Evolutionary conservation across 2,888 invertebrate species (phyloP), one percentile per base, ranked within the genome.

Genomic region (Dryomyza anilis): DNA sequence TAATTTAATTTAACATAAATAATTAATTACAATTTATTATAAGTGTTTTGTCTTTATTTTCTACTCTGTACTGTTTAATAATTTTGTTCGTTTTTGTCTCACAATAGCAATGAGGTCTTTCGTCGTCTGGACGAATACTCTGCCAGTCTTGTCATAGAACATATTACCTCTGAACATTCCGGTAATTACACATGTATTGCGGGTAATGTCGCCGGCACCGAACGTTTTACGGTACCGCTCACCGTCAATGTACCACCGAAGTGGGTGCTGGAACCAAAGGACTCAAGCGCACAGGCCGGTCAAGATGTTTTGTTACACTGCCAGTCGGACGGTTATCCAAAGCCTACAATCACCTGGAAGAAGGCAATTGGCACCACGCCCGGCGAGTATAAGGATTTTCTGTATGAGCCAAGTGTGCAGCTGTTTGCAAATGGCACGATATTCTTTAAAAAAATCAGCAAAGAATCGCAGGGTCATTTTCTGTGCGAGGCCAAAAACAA

Each of bases 171-270:
- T 30, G 87, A 90, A 59, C 94, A 95, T 81, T 93, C 91, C 74
- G 95, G 96, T 77, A 95, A 94, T 84, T 94, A 94, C 80, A 94
- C 94, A n/a, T 95, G 95, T 83, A 90, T 93, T 61, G 94, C 94
- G n/a, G 79, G 81, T 71, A 95, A 95, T 84, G 88, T 93, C 25
- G 95, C 95, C 14, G 94, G 93, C 12, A 87, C 88, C 4, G 92
- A 92, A 76, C 86, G 88, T 68, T 91, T 90, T 76, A 89, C 91
- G 8, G 91, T 93, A 63, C 91, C 92, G 27, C 86, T 93, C 4
- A 92, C 92, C 16, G 93, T 93, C 16, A 93, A 93, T 83, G 93
- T 95, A 70, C 95, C 96, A 48, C 95, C 95, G 23, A 90, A 93
- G 78, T 94, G 95, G 92, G 89, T 94, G 19, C 85, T 93, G 73